These are phyloP conservation scores for Lottia scabra DNA, from an alignment of 2,888 invertebrate genomes.

Conservation along the genomic window DNA sequence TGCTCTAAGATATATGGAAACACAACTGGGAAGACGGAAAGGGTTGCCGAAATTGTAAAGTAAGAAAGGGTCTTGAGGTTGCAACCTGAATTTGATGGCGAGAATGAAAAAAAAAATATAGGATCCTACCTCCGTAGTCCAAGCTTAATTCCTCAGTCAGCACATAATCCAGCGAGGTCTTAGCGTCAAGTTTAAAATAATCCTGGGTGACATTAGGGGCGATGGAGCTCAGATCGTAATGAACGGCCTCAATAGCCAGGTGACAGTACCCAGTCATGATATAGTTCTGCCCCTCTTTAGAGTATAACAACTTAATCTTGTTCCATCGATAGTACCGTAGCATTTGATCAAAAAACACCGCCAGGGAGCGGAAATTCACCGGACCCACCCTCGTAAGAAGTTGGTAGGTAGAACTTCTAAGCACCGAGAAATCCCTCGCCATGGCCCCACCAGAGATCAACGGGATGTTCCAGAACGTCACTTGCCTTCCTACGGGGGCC, in stretches of 20 bases:
- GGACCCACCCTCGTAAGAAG: constrained; percentile 76
- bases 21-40: too few relatives aligned
- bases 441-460: constrained; percentile 78
- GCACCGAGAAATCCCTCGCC: constrained; percentile 55
- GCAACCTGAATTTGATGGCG: too few relatives aligned
- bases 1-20: too few relatives aligned
- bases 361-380: constrained; percentile 51
- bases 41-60: too few relatives aligned
- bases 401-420: constrained; percentile 73
- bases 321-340: constrained; percentile 38
- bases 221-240: constrained; percentile 69
- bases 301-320: constrained; percentile 78
- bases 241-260: constrained; percentile 81
- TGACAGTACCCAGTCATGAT: constrained; percentile 79
- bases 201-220: constrained; percentile 41
- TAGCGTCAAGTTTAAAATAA: constrained; percentile 39
- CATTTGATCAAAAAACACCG: constrained; percentile 35
- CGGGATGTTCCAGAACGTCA: constrained; percentile 87
- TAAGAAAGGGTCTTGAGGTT: too few relatives aligned
- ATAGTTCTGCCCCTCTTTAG: constrained; percentile 80
- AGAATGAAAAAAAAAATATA: too few relatives aligned
- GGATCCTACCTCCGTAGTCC: constrained; percentile 54
- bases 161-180: constrained; percentile 34
- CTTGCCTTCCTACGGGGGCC: constrained; percentile 81
- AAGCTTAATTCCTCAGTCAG: constrained; percentile 49